Conservation (phyloP, 2,888 invertebrate genomes). For the Clistopyga incitator region DNA sequence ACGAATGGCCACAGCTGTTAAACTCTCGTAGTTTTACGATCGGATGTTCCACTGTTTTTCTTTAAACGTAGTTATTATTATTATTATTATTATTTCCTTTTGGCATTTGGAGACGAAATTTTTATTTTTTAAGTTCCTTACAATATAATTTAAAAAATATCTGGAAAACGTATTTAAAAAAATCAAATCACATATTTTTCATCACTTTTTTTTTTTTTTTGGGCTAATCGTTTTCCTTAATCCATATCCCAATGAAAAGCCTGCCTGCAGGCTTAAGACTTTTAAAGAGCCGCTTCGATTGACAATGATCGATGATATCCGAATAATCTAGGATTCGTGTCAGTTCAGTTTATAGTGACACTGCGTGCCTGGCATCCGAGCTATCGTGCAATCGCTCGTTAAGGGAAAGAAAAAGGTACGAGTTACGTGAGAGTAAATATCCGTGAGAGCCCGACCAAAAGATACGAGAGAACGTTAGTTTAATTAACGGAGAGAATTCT, state of each 20-base stretch:
- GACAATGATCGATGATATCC: conserved; percentile 38
- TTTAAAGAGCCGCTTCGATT: background rate
- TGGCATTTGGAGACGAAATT: background rate
- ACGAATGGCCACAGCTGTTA: conserved; percentile 57
- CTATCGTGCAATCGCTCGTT: conserved; percentile 49
- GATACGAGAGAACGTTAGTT: conserved; percentile 11
- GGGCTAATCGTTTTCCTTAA: too few species aligned
- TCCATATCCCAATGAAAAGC: too few species aligned
- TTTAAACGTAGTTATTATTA: conserved; percentile 44
- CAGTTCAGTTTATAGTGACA: conserved; percentile 29
- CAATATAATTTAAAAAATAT: too few species aligned
- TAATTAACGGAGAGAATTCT: conserved; percentile 29
- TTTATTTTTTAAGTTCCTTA: too few species aligned
- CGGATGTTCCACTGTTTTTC: conserved; percentile 31
- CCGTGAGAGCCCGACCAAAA: conserved; percentile 4
- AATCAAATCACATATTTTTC: too few species aligned
- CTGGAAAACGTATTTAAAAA: too few species aligned
- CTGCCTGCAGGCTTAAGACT: background rate
- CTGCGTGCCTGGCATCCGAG: conserved; percentile 1
- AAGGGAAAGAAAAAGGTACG: conserved; percentile 9
- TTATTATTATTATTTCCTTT: conserved; percentile 19
- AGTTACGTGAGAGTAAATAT: conserved; percentile 21
- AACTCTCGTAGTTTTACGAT: conserved; percentile 47
- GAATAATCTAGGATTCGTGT: conserved; percentile 41
- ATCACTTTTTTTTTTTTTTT: too few species aligned